Conservation (phyloP, 2,797 vertebrate genomes). For the Mus minutoides region DNA sequence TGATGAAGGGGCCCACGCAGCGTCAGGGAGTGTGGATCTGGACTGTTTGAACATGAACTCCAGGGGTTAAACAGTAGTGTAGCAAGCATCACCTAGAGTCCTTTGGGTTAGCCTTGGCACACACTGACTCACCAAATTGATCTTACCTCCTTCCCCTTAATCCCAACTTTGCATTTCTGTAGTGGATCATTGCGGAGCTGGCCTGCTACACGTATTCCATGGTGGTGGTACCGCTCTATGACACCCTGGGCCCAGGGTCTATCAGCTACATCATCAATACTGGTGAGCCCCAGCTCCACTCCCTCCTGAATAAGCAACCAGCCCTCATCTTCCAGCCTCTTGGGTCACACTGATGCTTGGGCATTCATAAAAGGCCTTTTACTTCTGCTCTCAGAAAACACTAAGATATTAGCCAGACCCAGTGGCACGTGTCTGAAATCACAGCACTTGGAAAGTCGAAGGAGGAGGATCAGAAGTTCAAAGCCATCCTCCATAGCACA, state of each 20-base stretch:
- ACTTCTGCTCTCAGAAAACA: background rate
- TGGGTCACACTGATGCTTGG: background rate
- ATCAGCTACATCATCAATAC: slow-evolving; percentile 97
- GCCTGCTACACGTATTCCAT: slow-evolving; percentile 99
- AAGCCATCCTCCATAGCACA: background rate
- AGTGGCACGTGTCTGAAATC: background rate
- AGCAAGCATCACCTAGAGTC: background rate
- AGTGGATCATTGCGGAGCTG: slow-evolving; percentile 99
- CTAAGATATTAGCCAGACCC: background rate
- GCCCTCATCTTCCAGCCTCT: background rate
- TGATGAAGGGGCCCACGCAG: background rate
- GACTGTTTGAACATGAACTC: background rate
- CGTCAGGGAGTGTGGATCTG: background rate
- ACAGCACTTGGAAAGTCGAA: background rate
- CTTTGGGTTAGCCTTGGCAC: background rate
- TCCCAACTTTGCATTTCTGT: slow-evolving; percentile 71
- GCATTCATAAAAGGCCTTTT: background rate
- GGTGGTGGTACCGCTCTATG: slow-evolving; percentile 98
- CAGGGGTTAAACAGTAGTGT: background rate
- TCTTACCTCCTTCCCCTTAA: background rate
- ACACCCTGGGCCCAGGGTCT: slow-evolving; percentile 96
- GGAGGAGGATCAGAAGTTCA: background rate
- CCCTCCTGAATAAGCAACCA: background rate
- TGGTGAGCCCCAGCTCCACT: slow-evolving; percentile 86
- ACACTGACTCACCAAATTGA: background rate